A percentile compares a stretch with the other conserved stretches of the same genome.
phyloP scores from a whole-genome alignment of 1,140 invertebrate species.

The Potamilus streckersoni region DNA sequence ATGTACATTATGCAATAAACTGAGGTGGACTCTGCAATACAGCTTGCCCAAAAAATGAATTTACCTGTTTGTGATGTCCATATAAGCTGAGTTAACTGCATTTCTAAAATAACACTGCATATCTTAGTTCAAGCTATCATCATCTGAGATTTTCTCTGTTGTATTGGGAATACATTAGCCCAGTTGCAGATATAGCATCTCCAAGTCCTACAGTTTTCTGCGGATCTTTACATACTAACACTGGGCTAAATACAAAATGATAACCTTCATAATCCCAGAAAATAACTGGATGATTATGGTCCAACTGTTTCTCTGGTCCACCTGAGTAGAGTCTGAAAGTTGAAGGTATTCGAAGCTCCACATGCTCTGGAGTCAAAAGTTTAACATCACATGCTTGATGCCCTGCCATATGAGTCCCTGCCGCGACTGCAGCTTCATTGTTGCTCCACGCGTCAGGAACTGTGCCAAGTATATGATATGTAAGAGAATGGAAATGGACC shows the following conservation, averaged over 20 bases:
- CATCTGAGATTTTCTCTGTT: too few relatives aligned
- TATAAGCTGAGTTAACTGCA: too few relatives aligned
- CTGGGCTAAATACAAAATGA: conserved; percentile 70
- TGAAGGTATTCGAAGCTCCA: conserved; percentile 64
- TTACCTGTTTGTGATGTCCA: too few relatives aligned
- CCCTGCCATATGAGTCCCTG: conserved; percentile 67
- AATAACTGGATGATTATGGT: conserved; percentile 60
- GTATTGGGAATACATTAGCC: conserved; percentile 67
- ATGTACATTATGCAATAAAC: too few relatives aligned
- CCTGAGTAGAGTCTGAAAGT: conserved; percentile 63
- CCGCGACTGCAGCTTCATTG: conserved; percentile 64
- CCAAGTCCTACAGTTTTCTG: conserved; percentile 70
- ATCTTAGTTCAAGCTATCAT: too few relatives aligned
- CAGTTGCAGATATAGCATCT: conserved; percentile 70
- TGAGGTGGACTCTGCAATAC: too few relatives aligned
- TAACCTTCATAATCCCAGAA: conserved; percentile 65
- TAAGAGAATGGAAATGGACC: conserved; percentile 71
- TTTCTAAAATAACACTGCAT: too few relatives aligned
- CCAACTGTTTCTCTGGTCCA: conserved; percentile 54
- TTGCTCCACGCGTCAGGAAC: conserved; percentile 66
- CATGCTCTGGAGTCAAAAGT: conserved; percentile 48
- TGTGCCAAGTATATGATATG: conserved; percentile 68
- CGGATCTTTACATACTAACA: conserved; percentile 69
- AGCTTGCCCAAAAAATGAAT: too few relatives aligned
- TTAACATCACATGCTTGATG: conserved; percentile 67